These are phyloP conservation scores for Hemibagrus guttatus DNA, from an alignment of 2,797 vertebrate genomes.

Conservation along the genomic window DNA sequence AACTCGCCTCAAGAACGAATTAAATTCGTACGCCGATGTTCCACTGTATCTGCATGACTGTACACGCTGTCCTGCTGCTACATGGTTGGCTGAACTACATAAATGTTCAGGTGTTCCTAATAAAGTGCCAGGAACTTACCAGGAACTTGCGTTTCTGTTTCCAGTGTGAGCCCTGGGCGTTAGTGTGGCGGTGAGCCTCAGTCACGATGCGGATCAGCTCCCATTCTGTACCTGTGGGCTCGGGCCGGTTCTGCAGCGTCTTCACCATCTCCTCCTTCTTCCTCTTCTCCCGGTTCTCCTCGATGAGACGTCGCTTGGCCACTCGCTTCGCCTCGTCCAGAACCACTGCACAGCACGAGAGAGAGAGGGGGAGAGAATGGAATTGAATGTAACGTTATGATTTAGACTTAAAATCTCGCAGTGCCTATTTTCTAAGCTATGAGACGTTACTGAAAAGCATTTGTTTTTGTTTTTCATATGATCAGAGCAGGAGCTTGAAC, in stretches of 20 bases:
- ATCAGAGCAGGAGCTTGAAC: not conserved
- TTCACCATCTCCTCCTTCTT: slow-evolving; percentile 96
- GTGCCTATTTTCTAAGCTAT: not conserved
- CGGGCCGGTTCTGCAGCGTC: slow-evolving; percentile 89
- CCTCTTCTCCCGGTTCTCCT: slow-evolving; percentile 93
- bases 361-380: too few relatives aligned
- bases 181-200: slow-evolving; percentile 94
- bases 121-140: slow-evolving; percentile 72
- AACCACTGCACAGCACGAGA: slow-evolving; percentile 82
- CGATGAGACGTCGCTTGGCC: slow-evolving; percentile 95
- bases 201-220: slow-evolving; percentile 94
- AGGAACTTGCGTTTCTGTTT: slow-evolving; percentile 98
- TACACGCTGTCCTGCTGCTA: too few relatives aligned
- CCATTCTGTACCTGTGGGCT: slow-evolving; percentile 92
- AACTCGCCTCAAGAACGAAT: too few relatives aligned
- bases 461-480: too few relatives aligned
- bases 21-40: too few relatives aligned
- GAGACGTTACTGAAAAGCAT: too few relatives aligned
- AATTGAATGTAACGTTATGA: not conserved
- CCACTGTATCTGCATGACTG: too few relatives aligned
- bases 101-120: too few relatives aligned
- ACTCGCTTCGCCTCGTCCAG: slow-evolving; percentile 95
- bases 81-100: too few relatives aligned
- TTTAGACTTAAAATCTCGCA: not conserved
- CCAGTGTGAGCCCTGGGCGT: slow-evolving; percentile 98